A percentile compares a stretch with the other conserved stretches of the same genome.
Conservation (phyloP, 2,113 vertebrate species). For the Gobius niger region DNA sequence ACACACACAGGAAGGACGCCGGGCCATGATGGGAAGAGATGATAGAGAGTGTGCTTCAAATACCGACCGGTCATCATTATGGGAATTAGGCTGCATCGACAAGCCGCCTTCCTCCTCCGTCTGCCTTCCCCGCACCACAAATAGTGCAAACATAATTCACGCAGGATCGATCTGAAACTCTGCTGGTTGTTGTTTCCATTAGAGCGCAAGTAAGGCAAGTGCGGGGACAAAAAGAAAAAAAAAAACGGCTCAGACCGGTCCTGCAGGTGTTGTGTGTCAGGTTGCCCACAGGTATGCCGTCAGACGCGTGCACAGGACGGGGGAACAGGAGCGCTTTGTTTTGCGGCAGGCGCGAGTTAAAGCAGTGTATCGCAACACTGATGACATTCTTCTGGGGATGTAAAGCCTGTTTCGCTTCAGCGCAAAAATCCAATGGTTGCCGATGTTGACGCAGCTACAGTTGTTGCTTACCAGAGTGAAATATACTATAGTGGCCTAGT, state of each 20-base stretch:
- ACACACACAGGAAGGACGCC: constrained; percentile 50
- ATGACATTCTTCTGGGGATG: no score
- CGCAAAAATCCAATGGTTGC: no score
- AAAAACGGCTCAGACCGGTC: constrained; percentile 57
- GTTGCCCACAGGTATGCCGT: constrained; percentile 51
- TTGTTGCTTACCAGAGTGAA: no score
- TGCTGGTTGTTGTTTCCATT: constrained; percentile 47
- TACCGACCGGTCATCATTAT: constrained; percentile 53
- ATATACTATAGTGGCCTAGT: no score
- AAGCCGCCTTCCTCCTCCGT: constrained; percentile 25
- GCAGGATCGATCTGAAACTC: constrained; percentile 53
- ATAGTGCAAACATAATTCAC: constrained; percentile 38
- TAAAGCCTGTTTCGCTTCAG: no score
- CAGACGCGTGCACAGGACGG: not conserved
- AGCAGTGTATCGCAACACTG: not conserved
- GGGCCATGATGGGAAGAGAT: constrained; percentile 61
- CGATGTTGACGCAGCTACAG: no score
- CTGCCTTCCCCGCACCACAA: constrained; percentile 30
- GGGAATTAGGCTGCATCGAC: constrained; percentile 56
- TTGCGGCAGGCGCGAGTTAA: not conserved
- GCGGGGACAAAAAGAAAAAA: constrained; percentile 24
- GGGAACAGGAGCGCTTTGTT: constrained; percentile 31
- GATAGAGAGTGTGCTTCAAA: constrained; percentile 53
- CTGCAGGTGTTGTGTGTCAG: constrained; percentile 39
- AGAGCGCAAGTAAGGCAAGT: constrained; percentile 27